Evolutionary conservation across 2,797 vertebrate genomes (phyloP), one percentile per base, ranked within the genome.

Genomic region (Echiichthys vipera): DNA sequence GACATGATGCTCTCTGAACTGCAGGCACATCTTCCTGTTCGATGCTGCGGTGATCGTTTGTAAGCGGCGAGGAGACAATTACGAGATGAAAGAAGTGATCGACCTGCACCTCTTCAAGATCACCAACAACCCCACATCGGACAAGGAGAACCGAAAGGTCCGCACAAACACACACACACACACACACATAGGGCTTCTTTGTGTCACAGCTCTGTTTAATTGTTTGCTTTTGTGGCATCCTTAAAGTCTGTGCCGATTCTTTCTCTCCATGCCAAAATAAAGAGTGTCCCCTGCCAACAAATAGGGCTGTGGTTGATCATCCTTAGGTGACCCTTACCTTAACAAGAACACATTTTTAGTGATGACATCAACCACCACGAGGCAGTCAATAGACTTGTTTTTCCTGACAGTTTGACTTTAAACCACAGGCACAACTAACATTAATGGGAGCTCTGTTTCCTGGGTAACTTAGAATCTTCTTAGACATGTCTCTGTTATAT

Each of bases 11-110:
- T 63, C 43, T 77, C 45, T 66, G 25, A 40, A 24, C 61, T 15
- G 0, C 89, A 99, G 98, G 87, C 97, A 99, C 87, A 98, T 99
- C 86, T 99, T 99, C 86, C 91, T 99, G 83, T 99, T 99, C 45
- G 98, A 99, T 34, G 89, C 96, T 10, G 97, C 96, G 0, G 97
- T 99, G 65, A 98, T 99, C 15, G 95, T 99, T 25, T 98, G 97
- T 58, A 99, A 99, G 87, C 93, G 97, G 7, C 94, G 96, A 79
- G 98, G 97, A 22, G 97, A 99, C 88, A 96, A 96, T 93, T 99
- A 99, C 5, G 98, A 99, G 89, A 98, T 99, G 97, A 98, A 98
- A 71, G 97, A 99, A 78, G 95, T 98, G 77, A 97, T 99, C 67
- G 98, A 99, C 93, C 95, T 99, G 78, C 95, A 98, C 80, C 95